A percentile compares a stretch with the other conserved stretches of the same genome.
Conservation (phyloP, 2,888 invertebrate species). For the Antheraea yamamai region DNA sequence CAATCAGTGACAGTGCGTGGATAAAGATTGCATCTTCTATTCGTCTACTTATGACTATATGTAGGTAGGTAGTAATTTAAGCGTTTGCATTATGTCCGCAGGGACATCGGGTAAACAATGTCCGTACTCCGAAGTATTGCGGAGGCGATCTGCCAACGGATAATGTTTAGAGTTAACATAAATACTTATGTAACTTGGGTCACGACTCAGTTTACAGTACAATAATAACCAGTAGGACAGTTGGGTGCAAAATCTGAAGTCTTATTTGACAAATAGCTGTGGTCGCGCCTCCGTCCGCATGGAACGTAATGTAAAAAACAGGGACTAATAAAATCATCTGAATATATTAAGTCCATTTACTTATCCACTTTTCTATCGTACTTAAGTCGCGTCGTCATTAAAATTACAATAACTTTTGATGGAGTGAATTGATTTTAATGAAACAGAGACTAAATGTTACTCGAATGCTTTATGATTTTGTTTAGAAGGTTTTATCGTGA, state of each 20-base stretch:
- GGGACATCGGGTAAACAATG: not conserved
- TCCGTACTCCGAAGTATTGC: conserved; percentile 3
- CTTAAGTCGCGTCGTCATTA: no score
- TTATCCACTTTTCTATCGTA: no score
- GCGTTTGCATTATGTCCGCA: not conserved
- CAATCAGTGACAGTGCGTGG: not conserved
- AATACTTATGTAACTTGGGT: conserved; percentile 68
- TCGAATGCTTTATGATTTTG: no score
- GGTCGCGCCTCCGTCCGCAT: no score
- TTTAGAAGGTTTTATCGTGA: no score
- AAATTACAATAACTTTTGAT: no score
- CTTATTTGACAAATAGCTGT: not conserved
- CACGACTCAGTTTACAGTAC: conserved; percentile 53
- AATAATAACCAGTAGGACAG: not conserved
- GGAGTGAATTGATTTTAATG: no score
- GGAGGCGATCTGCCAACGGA: conserved; percentile 29
- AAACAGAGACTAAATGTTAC: no score
- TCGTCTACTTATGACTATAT: not conserved
- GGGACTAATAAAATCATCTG: no score
- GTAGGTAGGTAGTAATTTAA: not conserved
- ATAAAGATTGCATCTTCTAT: not conserved
- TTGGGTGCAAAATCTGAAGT: not conserved
- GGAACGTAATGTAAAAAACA: no score
- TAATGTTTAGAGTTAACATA: conserved; percentile 57
- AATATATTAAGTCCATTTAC: no score